Percentiles rank a stretch among this genome's conserved stretches.
Conservation (phyloP, 2,888 invertebrate species). For the Chloroclysta siterata region DNA sequence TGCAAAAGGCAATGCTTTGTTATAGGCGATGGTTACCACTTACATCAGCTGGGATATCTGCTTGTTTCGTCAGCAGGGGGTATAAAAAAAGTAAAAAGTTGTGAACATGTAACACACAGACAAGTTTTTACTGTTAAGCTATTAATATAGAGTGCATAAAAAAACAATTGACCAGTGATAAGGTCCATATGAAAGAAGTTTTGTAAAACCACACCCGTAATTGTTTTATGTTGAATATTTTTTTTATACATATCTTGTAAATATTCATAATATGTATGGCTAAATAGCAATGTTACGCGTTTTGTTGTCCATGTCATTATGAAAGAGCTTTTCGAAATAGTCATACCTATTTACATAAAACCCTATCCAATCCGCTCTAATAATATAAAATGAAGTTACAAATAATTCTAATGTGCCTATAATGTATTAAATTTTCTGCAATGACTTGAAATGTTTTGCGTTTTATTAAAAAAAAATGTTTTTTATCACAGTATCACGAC, state of each 20-base stretch:
- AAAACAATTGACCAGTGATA: constrained; percentile 3
- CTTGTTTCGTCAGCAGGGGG: no score
- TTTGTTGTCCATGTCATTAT: constrained; percentile 32
- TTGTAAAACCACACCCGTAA: constrained; percentile 18
- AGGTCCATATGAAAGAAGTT: neutral
- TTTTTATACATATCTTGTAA: constrained; percentile 63
- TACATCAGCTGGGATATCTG: no score
- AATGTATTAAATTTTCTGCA: constrained; percentile 9
- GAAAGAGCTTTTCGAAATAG: constrained; percentile 35
- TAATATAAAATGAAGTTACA: neutral
- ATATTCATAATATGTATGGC: constrained; percentile 44
- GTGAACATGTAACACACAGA: no score
- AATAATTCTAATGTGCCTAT: constrained; percentile 11
- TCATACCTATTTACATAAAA: constrained; percentile 15
- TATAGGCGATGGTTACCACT: no score
- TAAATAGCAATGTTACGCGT: constrained; percentile 34
- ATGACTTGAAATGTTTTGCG: constrained; percentile 14
- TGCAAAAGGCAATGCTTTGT: no score
- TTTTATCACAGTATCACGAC: no score
- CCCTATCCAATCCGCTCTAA: neutral
- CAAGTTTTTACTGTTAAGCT: no score
- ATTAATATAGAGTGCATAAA: constrained; percentile 1
- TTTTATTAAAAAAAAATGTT: constrained; percentile 3
- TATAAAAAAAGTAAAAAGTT: no score
- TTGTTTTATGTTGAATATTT: constrained; percentile 29